Base-by-base conservation (phyloP, 2,888 invertebrate genomes). In the Melinopterus prodromus region DNA sequence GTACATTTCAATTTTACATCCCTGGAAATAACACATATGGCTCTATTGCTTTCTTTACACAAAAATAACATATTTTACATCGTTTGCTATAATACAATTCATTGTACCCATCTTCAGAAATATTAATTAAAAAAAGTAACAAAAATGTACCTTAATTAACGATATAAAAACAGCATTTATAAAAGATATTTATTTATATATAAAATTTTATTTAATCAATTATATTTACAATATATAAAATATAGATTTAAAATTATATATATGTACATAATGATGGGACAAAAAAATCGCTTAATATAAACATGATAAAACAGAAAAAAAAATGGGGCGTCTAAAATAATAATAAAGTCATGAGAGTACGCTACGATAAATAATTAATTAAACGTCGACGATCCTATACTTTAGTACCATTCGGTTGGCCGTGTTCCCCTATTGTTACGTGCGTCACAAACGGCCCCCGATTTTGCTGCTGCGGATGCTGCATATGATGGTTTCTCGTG, bases 371-470 rank as follows among this genome's bases (percentile, higher is more conserved):
- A 74, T 16, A 16, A 36, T 77, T 26, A 53, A 53, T 53, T 53
- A 26, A 26, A 26, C 53, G 5, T 53, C 9, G 53, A 37, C 69
- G 37, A 16, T 16, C 71, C 85, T 84, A 89, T 79, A 89, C 89
- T 86, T 89, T 88, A 75, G 89, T 89, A 82, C 89, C 89, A 80
- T 88, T 88, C 80, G 88, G 87, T 83, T 86, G 85, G 5, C 85
- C 84, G 82, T 91, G 90, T 81, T 92, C 92, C 6, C 92, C 90
- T 82, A 93, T 92, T 74, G 92, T 92, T 70, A 93, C 92, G 84
- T 93, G 93, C 0, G 93, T 93, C 2, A 93, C 90, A 83, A 92
- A 93, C 0, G 93, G 93, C 0, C 92, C 93, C 16, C 92, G 90
- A 26, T 84, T 53, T 6, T 53, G 84, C 26, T 85, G 84, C 78